These are phyloP conservation scores for Gobionotothen gibberifrons DNA, from an alignment of 2,797 vertebrate species.

Conservation along the genomic window DNA sequence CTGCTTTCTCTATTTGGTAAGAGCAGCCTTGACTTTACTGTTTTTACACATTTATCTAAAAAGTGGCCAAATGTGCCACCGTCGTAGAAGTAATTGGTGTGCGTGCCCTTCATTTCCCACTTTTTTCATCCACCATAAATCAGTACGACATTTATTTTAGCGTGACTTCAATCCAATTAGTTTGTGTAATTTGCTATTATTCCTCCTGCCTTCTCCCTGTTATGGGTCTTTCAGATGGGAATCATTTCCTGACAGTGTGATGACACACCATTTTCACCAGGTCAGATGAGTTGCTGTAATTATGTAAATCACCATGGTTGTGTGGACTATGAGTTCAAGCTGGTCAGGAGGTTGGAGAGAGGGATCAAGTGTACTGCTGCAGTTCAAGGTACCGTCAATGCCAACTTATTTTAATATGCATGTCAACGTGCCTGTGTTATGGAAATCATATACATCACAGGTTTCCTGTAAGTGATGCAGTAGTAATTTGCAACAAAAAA, in stretches of 20 bases:
- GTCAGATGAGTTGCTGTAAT: constrained; percentile 67
- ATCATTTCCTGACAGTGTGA: constrained; percentile 50
- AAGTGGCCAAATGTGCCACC: not conserved
- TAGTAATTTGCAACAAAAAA: not conserved
- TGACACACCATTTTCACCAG: constrained; percentile 59
- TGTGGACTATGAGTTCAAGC: constrained; percentile 28
- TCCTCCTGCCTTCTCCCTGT: constrained; percentile 22
- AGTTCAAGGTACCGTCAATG: constrained; percentile 60
- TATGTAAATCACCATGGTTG: constrained; percentile 67
- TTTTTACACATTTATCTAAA: not conserved
- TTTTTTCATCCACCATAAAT: constrained; percentile 16
- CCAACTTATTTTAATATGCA: constrained; percentile 30
- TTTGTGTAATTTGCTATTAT: constrained; percentile 51
- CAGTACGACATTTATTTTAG: constrained; percentile 22
- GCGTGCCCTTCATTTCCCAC: not conserved
- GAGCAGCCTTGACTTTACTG: not conserved
- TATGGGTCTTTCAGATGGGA: constrained; percentile 55
- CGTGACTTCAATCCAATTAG: constrained; percentile 45
- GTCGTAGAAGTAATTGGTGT: not conserved
- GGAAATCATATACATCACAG: constrained; percentile 1
- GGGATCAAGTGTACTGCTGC: constrained; percentile 38
- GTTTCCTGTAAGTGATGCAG: not conserved
- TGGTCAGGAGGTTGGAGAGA: constrained; percentile 44
- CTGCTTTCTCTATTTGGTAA: too few species aligned
- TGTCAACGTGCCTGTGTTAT: constrained; percentile 8